Percentiles rank a stretch among this genome's conserved stretches.
These are phyloP conservation scores for Yponomeuta malinellus DNA, from an alignment of 2,888 invertebrate species.

Conservation along the genomic window DNA sequence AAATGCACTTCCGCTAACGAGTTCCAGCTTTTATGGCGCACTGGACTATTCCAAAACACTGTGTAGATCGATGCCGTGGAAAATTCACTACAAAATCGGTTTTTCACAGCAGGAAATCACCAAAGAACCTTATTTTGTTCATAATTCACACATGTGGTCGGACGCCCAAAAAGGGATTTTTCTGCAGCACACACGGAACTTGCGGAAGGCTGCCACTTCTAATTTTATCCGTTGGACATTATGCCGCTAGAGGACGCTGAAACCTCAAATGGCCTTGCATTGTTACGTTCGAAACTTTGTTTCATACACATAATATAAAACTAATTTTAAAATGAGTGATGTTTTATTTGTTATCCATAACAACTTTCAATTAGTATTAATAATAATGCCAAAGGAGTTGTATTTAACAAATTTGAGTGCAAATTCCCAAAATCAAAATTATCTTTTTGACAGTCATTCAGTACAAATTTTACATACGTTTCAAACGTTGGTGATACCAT, in stretches of 20 bases:
- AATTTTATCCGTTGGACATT: slow-evolving; percentile 63
- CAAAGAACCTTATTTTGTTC: slow-evolving; percentile 70
- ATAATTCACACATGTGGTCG: slow-evolving; percentile 80
- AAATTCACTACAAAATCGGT: slow-evolving; percentile 48
- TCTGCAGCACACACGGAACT: slow-evolving; percentile 76
- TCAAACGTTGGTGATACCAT: background rate
- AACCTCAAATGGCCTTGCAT: slow-evolving; percentile 28
- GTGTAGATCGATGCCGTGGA: slow-evolving; percentile 47
- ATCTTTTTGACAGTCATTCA: background rate
- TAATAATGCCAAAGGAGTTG: background rate
- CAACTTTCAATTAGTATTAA: background rate
- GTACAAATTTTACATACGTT: background rate
- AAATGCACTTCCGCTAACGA: slow-evolving; percentile 68
- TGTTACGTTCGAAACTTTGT: slow-evolving; percentile 13
- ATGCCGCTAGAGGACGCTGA: slow-evolving; percentile 61
- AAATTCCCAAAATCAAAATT: background rate
- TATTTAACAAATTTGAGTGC: background rate
- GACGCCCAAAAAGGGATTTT: slow-evolving; percentile 82
- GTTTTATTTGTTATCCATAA: background rate
- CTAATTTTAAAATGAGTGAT: background rate
- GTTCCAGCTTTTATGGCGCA: slow-evolving; percentile 57
- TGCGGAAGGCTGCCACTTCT: slow-evolving; percentile 73
- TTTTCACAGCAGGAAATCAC: slow-evolving; percentile 56
- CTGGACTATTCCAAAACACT: slow-evolving; percentile 53
- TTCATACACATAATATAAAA: background rate